A percentile compares a stretch with the other conserved stretches of the same genome.
Evolutionary conservation across 2,888 invertebrate species (phyloP).

Genomic region (Aleiodes alternator): DNA sequence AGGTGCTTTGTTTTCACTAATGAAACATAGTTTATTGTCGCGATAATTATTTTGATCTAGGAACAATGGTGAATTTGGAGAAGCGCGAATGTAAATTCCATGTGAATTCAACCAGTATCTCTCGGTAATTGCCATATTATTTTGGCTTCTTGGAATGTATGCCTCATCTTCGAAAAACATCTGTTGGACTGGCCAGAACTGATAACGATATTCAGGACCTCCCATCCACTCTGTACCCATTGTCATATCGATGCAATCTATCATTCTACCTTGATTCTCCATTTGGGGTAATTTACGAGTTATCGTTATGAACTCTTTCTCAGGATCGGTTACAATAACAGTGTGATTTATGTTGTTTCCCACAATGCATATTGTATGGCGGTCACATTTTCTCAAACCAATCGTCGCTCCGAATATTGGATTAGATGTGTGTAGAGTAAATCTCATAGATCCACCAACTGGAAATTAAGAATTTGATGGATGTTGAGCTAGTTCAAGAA

Average conservation of each 20-base stretch:
- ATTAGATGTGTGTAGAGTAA: too few relatives aligned
- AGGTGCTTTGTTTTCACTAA: constrained; percentile 78
- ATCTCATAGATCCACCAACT: too few relatives aligned
- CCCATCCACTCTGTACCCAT: constrained; percentile 80
- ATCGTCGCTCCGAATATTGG: too few relatives aligned
- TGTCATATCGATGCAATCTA: constrained; percentile 63
- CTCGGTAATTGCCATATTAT: constrained; percentile 76
- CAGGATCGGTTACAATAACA: too few relatives aligned
- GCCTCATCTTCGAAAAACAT: constrained; percentile 78
- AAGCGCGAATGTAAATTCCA: constrained; percentile 78
- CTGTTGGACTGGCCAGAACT: constrained; percentile 82
- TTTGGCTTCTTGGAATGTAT: constrained; percentile 76
- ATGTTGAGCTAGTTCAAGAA: too few relatives aligned
- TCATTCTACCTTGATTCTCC: constrained; percentile 50
- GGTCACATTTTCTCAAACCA: too few relatives aligned
- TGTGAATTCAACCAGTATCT: constrained; percentile 84
- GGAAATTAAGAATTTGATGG: too few relatives aligned
- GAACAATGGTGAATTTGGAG: constrained; percentile 75
- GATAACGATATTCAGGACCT: constrained; percentile 80
- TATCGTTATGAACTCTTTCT: too few relatives aligned
- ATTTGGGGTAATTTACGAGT: too few relatives aligned
- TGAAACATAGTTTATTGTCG: constrained; percentile 79
- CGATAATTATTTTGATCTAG: constrained; percentile 81
- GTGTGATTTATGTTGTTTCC: too few relatives aligned
- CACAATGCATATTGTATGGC: too few relatives aligned